Conservation (phyloP, 2,113 vertebrate species). For the Campylomormyrus numenius region DNA sequence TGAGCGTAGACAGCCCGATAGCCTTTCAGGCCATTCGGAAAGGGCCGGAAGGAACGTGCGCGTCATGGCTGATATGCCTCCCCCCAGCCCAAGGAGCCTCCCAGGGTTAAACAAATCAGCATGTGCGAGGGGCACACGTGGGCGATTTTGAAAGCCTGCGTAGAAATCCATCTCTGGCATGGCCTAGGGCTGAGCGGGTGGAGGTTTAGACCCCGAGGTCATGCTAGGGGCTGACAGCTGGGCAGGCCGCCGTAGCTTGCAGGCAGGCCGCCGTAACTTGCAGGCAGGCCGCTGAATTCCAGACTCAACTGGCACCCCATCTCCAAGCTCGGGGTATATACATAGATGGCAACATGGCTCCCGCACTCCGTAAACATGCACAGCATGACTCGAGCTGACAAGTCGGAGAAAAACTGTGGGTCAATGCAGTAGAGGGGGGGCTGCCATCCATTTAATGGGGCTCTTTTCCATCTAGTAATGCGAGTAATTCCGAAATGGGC, state of each 20-base stretch:
- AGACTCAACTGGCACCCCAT: neutral
- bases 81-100: neutral
- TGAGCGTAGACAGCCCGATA: neutral
- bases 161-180: neutral
- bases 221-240: neutral
- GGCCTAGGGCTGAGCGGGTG: neutral
- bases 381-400: neutral
- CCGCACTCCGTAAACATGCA: neutral
- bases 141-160: neutral
- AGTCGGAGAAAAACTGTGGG: neutral
- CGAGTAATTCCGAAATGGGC: neutral
- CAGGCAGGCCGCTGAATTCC: neutral
- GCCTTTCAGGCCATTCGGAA: neutral
- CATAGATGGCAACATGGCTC: neutral
- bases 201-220: neutral
- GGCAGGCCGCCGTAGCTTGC: neutral
- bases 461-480: neutral
- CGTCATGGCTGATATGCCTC: neutral
- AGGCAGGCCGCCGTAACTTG: neutral
- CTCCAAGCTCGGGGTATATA: neutral
- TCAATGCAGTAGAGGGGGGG: neutral
- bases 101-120: neutral
- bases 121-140: neutral
- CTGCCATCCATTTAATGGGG: neutral
- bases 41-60: neutral